phyloP scores from a whole-genome alignment of 2,888 invertebrate genomes.

The Lasioglossum morio region DNA sequence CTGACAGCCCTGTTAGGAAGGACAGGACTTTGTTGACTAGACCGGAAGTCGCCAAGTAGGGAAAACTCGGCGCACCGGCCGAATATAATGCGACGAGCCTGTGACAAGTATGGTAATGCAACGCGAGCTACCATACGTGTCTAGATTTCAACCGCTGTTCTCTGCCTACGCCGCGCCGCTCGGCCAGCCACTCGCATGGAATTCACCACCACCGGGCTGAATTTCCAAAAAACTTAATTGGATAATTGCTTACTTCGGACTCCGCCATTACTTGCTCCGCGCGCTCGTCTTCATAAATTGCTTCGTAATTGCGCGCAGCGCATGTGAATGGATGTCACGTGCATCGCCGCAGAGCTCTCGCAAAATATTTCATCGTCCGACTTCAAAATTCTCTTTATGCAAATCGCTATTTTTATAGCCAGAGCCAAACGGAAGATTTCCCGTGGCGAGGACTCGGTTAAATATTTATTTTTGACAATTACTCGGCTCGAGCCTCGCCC shows the following conservation, averaged over 20 bases:
- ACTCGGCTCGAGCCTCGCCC: not conserved
- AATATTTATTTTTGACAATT: not conserved
- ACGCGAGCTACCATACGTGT: slow-evolving; percentile 73
- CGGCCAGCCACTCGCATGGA: not conserved
- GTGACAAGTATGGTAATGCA: slow-evolving; percentile 73
- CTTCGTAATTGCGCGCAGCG: slow-evolving; percentile 31
- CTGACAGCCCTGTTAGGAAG: slow-evolving; percentile 60
- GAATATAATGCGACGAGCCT: slow-evolving; percentile 73
- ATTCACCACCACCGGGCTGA: slow-evolving; percentile 14
- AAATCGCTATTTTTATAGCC: not conserved
- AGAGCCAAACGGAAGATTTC: not conserved
- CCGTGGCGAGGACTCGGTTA: not conserved
- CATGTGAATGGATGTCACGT: slow-evolving; percentile 25
- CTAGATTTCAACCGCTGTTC: slow-evolving; percentile 69
- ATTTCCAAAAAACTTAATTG: slow-evolving; percentile 53
- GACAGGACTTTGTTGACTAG: slow-evolving; percentile 56
- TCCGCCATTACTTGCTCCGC: not conserved
- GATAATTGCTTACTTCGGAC: slow-evolving; percentile 52
- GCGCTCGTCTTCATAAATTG: slow-evolving; percentile 33
- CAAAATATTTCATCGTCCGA: not conserved
- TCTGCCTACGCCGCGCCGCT: slow-evolving; percentile 11
- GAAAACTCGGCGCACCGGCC: slow-evolving; percentile 72
- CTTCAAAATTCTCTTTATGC: not conserved
- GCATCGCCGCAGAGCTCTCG: not conserved
- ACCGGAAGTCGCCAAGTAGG: slow-evolving; percentile 81